These are phyloP conservation scores for Anoplophora glabripennis DNA, from an alignment of 1,140 invertebrate species.

Conservation along the genomic window DNA sequence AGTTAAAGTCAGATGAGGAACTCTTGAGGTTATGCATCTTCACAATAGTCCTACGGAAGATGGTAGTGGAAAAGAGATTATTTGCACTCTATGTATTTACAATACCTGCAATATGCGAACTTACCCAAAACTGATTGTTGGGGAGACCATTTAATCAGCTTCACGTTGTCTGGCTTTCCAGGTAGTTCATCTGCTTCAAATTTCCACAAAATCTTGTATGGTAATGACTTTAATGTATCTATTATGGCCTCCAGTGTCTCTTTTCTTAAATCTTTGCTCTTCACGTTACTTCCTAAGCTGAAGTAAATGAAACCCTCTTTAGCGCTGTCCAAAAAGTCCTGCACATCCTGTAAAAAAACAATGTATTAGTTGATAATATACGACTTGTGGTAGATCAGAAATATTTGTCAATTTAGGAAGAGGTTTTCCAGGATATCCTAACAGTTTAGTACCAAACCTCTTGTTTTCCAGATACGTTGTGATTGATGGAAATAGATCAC, in stretches of 20 bases:
- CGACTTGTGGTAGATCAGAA: too few relatives aligned
- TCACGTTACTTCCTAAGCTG: conserved; percentile 56
- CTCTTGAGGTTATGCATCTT: too few relatives aligned
- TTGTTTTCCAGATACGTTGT: too few relatives aligned
- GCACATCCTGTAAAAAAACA: conserved; percentile 44
- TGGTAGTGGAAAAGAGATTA: too few relatives aligned
- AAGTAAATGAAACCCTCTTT: conserved; percentile 56
- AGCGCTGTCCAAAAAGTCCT: conserved; percentile 49
- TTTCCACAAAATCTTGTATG: conserved; percentile 57
- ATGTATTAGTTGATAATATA: too few relatives aligned
- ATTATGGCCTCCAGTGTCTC: conserved; percentile 52
- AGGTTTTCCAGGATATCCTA: too few relatives aligned
- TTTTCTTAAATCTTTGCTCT: conserved; percentile 53
- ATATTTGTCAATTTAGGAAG: too few relatives aligned
- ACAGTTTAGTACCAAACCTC: too few relatives aligned
- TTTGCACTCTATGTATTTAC: too few relatives aligned
- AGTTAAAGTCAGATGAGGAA: too few relatives aligned
- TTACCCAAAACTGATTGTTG: conserved; percentile 68
- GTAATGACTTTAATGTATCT: conserved; percentile 50
- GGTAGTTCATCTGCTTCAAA: conserved; percentile 55
- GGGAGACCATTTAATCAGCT: conserved; percentile 64
- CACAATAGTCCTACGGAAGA: too few relatives aligned
- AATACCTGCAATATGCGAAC: neutral
- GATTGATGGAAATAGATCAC: too few relatives aligned
- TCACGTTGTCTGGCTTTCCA: conserved; percentile 58